Base-by-base conservation (phyloP, 1,140 invertebrate genomes). In the Pogonognathellus flavescens region DNA sequence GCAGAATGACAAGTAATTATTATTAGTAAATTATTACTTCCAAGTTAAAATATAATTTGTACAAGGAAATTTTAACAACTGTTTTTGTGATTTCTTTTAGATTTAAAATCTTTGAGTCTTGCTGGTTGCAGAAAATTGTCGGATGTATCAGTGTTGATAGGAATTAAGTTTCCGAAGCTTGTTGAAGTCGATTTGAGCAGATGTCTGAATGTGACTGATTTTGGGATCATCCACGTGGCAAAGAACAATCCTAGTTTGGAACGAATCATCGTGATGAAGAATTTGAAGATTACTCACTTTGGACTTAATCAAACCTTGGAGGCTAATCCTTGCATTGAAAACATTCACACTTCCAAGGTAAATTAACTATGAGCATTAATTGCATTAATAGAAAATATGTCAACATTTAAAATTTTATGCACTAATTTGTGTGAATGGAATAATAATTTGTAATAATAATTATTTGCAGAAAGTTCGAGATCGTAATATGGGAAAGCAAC, bases 291-390 rank as follows among this genome's bases (percentile, higher is more conserved):
- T 11, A 66, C 62, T 2, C 62, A 66, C 20, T 25, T 31, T 14
- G 62, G 62, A 22, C 20, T 31, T 1, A 66, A 66, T 13, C 20
- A 13, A 22, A 20, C 13, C 6, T 20, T 66, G 9, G 20, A 66
- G 25, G 22, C 62, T 25, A 66, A 66, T 14, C 10, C 22, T 2
- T 1, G 20, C 1, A 66, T 66, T 14, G 62, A 10, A 6, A 66
- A 66, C 13, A 66, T 66, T 66, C 62, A 66, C 20, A 66, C 62
- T 2, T 66, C 62, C 11, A 66, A 66, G 62, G 62, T 66, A 20
- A 60, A 18, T 20, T 18, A 20, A 59, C 13, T 13, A 8, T 53
- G 7, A 53, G 13, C 13, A 14, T n/a, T 59, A 14, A 62, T 22
- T 20, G 18, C 8, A 10, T 62, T 10, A 10, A 62, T 62, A 18